Evolutionary conservation across 2,797 vertebrate species (phyloP).

Genomic region (Columba guinea): DNA sequence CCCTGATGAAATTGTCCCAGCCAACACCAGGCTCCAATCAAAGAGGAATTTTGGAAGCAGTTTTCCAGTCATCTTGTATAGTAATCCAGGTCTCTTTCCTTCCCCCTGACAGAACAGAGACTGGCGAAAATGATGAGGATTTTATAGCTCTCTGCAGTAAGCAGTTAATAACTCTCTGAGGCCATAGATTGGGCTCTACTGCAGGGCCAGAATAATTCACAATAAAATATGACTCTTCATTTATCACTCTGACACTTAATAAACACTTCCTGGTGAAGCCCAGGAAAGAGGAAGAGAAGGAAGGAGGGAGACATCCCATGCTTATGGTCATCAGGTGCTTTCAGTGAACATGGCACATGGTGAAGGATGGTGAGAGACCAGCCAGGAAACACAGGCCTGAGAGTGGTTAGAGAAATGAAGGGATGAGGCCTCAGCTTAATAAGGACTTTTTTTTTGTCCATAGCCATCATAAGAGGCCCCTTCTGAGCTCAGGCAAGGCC

Average conservation of each 20-base stretch:
- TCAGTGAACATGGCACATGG: not conserved
- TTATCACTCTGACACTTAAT: constrained; percentile 76
- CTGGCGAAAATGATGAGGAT: constrained; percentile 71
- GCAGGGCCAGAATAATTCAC: constrained; percentile 76
- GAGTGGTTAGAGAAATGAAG: not conserved
- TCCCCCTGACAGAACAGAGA: constrained; percentile 24
- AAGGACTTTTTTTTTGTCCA: not conserved
- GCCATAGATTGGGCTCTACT: constrained; percentile 73
- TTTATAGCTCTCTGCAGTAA: constrained; percentile 76
- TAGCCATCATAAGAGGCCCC: not conserved
- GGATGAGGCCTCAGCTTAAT: not conserved
- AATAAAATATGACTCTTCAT: constrained; percentile 80
- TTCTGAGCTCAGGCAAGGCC: not conserved
- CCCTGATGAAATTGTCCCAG: no score
- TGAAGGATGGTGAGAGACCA: not conserved
- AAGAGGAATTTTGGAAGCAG: not conserved
- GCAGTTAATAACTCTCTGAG: constrained; percentile 80
- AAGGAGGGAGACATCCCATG: not conserved
- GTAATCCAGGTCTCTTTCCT: not conserved
- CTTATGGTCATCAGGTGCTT: not conserved
- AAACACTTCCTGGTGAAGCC: constrained; percentile 75
- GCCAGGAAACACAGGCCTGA: not conserved
- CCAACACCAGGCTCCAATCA: no score
- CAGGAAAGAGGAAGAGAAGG: not conserved
- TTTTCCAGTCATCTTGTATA: not conserved